Conservation (phyloP, 1,140 invertebrate genomes). For the Drosophila hydei region DNA sequence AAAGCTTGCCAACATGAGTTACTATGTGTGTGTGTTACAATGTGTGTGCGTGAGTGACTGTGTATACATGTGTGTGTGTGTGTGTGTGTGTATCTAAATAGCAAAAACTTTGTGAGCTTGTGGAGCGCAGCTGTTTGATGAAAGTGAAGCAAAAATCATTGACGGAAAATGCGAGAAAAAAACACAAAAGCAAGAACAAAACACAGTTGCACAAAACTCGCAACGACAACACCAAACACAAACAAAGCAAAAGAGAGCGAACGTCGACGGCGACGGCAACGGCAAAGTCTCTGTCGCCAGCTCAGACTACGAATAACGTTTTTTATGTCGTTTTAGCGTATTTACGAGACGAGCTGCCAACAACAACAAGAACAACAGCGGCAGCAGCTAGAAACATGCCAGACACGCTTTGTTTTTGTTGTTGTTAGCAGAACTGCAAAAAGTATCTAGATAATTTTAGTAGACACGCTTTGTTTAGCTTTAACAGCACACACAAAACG, state of each 20-base stretch:
- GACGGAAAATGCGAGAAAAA: conserved; percentile 67
- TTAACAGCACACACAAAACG: conserved; percentile 20
- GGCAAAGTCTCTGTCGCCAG: conserved; percentile 28
- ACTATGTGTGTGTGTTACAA: not conserved
- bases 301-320: conserved; percentile 40
- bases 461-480: conserved; percentile 30
- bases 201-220: conserved; percentile 48
- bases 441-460: conserved; percentile 47
- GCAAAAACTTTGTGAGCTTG: conserved; percentile 51
- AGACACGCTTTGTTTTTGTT: conserved; percentile 28
- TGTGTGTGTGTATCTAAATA: conserved; percentile 49
- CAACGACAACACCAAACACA: conserved; percentile 56
- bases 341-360: conserved; percentile 60
- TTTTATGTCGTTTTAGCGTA: conserved; percentile 40
- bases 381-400: conserved; percentile 14
- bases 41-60: not conserved
- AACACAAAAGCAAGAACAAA: conserved; percentile 37
- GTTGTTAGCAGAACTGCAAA: conserved; percentile 31
- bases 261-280: conserved; percentile 11
- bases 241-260: conserved; percentile 60
- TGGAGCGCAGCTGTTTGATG: conserved; percentile 75
- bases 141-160: conserved; percentile 77
- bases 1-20: conserved; percentile 40
- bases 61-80: conserved; percentile 9
- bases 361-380: conserved; percentile 21